Conservation (phyloP, 1,140 invertebrate genomes). For the Pygmarrhopalites habei region DNA sequence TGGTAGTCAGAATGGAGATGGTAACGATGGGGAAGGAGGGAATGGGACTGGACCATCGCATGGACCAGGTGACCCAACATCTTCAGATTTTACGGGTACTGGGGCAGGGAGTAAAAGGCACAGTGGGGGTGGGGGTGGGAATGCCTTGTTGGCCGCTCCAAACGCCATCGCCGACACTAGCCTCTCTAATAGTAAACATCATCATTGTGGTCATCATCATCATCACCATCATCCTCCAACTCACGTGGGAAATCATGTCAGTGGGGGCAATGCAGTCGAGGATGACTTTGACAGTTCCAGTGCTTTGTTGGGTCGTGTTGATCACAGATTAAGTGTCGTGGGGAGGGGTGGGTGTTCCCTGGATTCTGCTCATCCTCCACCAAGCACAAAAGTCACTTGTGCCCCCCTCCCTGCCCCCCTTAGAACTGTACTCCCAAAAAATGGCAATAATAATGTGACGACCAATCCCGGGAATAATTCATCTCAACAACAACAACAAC, state of each 20-base stretch:
- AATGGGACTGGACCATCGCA: conserved; percentile 13
- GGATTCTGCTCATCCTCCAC: not conserved
- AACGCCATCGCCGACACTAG: not conserved
- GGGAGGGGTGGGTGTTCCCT: not conserved
- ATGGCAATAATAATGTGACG: conserved; percentile 37
- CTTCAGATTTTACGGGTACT: not conserved
- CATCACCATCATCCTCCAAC: conserved; percentile 6
- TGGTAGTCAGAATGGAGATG: not conserved
- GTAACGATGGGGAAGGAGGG: conserved; percentile 7
- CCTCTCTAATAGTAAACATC: not conserved
- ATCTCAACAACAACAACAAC: too few species aligned
- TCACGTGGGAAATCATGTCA: conserved; percentile 9
- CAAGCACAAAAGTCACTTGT: too few species aligned
- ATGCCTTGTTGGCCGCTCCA: not conserved
- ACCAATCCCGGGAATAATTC: too few species aligned
- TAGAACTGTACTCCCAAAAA: conserved; percentile 29
- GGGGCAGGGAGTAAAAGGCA: not conserved
- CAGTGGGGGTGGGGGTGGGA: not conserved
- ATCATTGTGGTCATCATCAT: conserved; percentile 17
- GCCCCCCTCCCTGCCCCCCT: not conserved
- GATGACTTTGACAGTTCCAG: conserved; percentile 31
- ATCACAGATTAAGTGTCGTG: not conserved
- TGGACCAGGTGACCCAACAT: not conserved
- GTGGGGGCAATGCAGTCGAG: conserved; percentile 22
- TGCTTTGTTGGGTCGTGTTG: conserved; percentile 20